These are phyloP conservation scores for Nesogale talazaci DNA, from an alignment of 2,113 vertebrate species.

Conservation along the genomic window DNA sequence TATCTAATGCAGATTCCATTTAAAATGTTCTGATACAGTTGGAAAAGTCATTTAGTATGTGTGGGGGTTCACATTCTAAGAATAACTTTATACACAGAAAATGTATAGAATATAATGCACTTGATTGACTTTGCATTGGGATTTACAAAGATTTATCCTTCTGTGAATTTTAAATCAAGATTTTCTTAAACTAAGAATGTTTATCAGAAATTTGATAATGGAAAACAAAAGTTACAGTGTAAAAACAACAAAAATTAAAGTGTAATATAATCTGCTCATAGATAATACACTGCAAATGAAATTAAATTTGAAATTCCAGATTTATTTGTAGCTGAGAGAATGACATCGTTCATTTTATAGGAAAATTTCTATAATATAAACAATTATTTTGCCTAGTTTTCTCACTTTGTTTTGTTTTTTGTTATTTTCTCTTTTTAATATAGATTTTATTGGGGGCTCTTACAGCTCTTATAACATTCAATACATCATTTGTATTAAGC, in stretches of 20 bases:
- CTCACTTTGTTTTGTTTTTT: too few species aligned
- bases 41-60: not conserved
- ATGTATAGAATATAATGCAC: not conserved
- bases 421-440: too few species aligned
- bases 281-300: not conserved
- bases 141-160: not conserved
- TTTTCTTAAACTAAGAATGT: conserved; percentile 14
- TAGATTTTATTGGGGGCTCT: too few species aligned
- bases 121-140: not conserved
- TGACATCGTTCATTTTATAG: not conserved
- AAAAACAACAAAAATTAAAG: not conserved
- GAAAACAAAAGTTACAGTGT: not conserved
- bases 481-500: too few species aligned
- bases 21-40: not conserved
- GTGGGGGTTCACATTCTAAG: not conserved
- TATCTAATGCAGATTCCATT: too few species aligned
- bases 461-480: too few species aligned
- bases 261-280: not conserved
- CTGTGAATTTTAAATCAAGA: not conserved
- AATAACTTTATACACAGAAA: not conserved
- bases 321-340: not conserved
- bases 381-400: not conserved
- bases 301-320: conserved; percentile 3
- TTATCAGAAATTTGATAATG: not conserved
- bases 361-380: not conserved